A percentile compares a stretch with the other conserved stretches of the same genome.
These are phyloP conservation scores for Haplochromis burtoni DNA, from an alignment of 2,113 vertebrate genomes.

Conservation along the genomic window DNA sequence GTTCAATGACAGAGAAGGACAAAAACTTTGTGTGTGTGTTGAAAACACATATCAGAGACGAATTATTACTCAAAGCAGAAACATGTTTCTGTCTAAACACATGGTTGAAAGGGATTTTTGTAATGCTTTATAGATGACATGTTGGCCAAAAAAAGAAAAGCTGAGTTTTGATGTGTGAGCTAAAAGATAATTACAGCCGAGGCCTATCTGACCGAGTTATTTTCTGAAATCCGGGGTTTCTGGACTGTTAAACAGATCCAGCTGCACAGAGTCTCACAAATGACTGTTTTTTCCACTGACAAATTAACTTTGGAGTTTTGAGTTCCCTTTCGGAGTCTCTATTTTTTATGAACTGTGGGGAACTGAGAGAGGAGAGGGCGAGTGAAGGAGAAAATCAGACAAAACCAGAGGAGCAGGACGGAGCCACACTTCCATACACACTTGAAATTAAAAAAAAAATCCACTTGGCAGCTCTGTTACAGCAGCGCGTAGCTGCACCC, in stretches of 20 bases:
- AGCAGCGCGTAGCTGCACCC: not conserved
- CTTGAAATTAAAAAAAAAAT: accelerated
- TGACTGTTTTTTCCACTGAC: not conserved
- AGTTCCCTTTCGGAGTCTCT: not conserved
- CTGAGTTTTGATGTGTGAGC: not conserved
- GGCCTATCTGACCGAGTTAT: constrained; percentile 1
- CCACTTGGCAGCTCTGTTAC: not conserved
- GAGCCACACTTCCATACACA: not conserved
- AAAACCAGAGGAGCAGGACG: constrained; percentile 36
- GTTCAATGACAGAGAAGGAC: not conserved
- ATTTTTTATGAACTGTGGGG: not conserved
- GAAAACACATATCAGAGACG: not conserved
- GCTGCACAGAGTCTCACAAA: constrained; percentile 6
- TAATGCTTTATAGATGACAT: not conserved
- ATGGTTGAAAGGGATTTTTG: not conserved
- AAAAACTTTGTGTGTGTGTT: not conserved
- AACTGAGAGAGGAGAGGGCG: not conserved
- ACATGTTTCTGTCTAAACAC: not conserved
- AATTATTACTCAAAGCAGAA: not conserved
- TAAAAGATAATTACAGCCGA: constrained; percentile 45
- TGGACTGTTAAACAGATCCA: not conserved
- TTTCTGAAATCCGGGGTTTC: constrained; percentile 38
- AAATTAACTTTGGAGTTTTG: constrained; percentile 1
- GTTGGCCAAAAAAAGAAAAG: not conserved
- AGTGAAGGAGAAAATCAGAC: not conserved